These are phyloP conservation scores for Onthophagus taurus DNA, from an alignment of 1,140 invertebrate species.

Conservation along the genomic window DNA sequence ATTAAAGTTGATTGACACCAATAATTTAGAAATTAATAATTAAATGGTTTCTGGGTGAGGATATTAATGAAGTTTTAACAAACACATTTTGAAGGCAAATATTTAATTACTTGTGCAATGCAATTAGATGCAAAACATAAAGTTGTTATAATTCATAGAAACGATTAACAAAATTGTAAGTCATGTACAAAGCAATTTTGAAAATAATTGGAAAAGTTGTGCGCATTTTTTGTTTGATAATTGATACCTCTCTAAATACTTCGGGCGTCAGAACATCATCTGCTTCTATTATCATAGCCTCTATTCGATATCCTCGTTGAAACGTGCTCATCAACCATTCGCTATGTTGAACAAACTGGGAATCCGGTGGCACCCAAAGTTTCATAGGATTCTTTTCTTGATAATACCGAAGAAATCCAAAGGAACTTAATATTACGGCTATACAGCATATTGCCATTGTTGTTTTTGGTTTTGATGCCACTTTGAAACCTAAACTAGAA, in stretches of 20 bases:
- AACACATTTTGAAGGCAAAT: too few relatives aligned
- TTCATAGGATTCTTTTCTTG: constrained; percentile 59
- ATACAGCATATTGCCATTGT: constrained; percentile 44
- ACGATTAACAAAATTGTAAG: too few relatives aligned
- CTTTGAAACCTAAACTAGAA: constrained; percentile 39
- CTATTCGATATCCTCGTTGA: constrained; percentile 49
- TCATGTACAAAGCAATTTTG: too few relatives aligned
- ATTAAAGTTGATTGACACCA: not conserved
- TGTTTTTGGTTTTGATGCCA: constrained; percentile 43
- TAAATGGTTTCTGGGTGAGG: too few relatives aligned
- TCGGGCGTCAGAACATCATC: constrained; percentile 55
- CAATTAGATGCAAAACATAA: too few relatives aligned
- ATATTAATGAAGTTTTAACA: too few relatives aligned
- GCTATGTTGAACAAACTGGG: constrained; percentile 56
- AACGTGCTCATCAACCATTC: constrained; percentile 63
- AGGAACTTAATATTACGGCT: constrained; percentile 41
- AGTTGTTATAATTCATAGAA: too few relatives aligned
- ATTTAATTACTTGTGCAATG: too few relatives aligned
- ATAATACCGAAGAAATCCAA: constrained; percentile 49
- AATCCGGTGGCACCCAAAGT: constrained; percentile 60
- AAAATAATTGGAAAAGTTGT: too few relatives aligned
- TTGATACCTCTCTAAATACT: constrained; percentile 38
- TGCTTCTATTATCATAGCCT: constrained; percentile 52
- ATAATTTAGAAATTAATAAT: too few relatives aligned
- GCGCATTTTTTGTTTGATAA: too few relatives aligned